Evolutionary conservation across 1,140 invertebrate species (phyloP), one percentile per base, ranked within the genome.

Genomic region (Dreissena polymorpha): DNA sequence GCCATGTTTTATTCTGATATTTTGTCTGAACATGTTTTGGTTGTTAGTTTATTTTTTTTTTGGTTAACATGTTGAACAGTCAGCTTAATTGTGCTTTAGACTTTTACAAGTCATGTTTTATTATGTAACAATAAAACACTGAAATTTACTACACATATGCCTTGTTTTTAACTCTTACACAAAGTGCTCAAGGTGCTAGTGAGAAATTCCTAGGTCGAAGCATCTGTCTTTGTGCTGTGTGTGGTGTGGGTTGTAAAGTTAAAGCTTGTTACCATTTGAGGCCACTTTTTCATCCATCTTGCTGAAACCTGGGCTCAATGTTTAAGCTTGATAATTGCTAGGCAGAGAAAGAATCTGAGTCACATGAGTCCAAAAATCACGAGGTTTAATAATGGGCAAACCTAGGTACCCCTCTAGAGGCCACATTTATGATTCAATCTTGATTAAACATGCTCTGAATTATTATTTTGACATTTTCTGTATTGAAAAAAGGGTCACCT

Each of bases 1-100:
- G 16, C 57, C 21, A 18, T 60, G 57, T 60, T 60, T 60, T 39
- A 39, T 23, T 60, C 16, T 60, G 57, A 60, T 60, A n/a, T 18
- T 60, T n/a, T 60, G 2, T 60, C 57, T n/a, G 16, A 60, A 5
- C 21, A 60, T 60, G 57, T 60, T 60, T 60, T 60, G 21, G 57
- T 60, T 60, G 57, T 55, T 55, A 12, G 53, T 60, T 60, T 60
- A 18, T 60, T 2, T 60, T 60, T n/a, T n/a, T 12, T 18, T n/a
- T 60, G 16, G 16, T 60, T n/a, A 60, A 60, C 21, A 3, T 60
- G 16, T 23, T 23, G 21, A 60, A 18, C 16, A 18, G 21, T 60
- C 57, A 60, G 57, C 57, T 60, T 60, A n/a, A 60, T 60, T 60
- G 57, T 60, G 57, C 57, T 60, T 60, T n/a, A n/a, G 57, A 23